Evolutionary conservation across 1,140 invertebrate genomes (phyloP).

Genomic region (Paraescarpia echinospica): DNA sequence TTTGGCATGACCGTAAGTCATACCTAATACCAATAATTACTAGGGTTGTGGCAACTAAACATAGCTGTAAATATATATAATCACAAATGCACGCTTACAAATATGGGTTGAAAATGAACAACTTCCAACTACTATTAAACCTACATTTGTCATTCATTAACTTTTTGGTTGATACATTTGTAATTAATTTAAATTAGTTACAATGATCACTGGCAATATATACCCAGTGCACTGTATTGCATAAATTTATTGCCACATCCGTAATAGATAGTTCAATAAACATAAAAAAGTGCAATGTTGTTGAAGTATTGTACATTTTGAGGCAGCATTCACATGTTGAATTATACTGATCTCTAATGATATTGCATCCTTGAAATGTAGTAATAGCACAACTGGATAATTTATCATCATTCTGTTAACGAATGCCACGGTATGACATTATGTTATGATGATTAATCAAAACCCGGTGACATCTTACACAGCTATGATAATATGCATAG

Average conservation of each 20-base stretch:
- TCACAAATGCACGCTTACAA: not conserved
- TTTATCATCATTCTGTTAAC: not conserved
- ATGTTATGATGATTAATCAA: not conserved
- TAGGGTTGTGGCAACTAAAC: not conserved
- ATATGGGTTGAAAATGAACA: not conserved
- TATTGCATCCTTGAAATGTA: not conserved
- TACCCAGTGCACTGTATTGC: not conserved
- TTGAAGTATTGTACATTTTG: not conserved
- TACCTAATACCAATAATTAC: not conserved
- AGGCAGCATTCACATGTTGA: not conserved
- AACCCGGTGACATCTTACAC: not conserved
- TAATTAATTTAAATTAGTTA: not conserved
- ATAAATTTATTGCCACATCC: not conserved
- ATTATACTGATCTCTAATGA: not conserved
- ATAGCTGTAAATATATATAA: not conserved
- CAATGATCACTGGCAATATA: not conserved
- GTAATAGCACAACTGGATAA: not conserved
- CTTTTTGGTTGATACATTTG: no score
- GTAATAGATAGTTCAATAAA: not conserved
- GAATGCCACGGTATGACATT: not conserved
- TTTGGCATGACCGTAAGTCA: not conserved
- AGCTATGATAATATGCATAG: not conserved
- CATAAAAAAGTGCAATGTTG: not conserved
- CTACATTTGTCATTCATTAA: no score
- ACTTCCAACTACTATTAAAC: no score